Evolutionary conservation across 2,888 invertebrate genomes (phyloP).

Genomic region (Nowickia ferox): DNA sequence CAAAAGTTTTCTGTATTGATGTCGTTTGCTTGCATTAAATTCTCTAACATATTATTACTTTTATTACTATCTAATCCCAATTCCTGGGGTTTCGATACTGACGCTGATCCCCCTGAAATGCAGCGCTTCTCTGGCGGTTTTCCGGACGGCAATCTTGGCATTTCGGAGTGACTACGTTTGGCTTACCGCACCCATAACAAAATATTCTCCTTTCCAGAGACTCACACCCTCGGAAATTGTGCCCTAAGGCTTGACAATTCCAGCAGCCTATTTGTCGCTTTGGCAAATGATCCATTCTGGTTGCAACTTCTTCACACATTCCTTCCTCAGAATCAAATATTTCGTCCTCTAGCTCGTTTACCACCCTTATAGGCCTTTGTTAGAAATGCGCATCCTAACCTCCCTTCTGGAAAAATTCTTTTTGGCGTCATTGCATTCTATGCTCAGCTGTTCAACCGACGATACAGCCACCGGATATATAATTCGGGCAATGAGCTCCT

Average conservation of each 20-base stretch:
- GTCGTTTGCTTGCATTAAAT: too few relatives aligned
- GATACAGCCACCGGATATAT: conserved; percentile 1
- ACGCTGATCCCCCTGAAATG: background rate
- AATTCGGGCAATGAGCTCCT: background rate
- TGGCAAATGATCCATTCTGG: too few relatives aligned
- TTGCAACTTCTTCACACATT: background rate
- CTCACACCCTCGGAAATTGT: conserved; percentile 36
- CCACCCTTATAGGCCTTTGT: background rate
- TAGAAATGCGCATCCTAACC: background rate
- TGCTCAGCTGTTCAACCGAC: background rate
- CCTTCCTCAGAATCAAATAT: background rate
- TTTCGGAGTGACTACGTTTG: background rate
- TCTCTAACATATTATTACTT: background rate
- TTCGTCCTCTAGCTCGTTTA: too few relatives aligned
- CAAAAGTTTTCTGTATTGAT: background rate
- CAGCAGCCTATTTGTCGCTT: conserved; percentile 21
- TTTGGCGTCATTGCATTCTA: background rate
- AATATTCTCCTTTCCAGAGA: conserved; percentile 27
- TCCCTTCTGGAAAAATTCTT: background rate
- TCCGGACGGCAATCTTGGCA: background rate
- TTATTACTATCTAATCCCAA: background rate
- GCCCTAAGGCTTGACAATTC: conserved; percentile 38
- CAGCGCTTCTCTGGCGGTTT: background rate
- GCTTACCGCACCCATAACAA: conserved; percentile 21
- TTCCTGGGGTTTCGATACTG: background rate